Percentiles rank a stretch among this genome's conserved stretches.
phyloP scores from a whole-genome alignment of 2,113 vertebrate species.

The Craseonycteris thonglongyai region DNA sequence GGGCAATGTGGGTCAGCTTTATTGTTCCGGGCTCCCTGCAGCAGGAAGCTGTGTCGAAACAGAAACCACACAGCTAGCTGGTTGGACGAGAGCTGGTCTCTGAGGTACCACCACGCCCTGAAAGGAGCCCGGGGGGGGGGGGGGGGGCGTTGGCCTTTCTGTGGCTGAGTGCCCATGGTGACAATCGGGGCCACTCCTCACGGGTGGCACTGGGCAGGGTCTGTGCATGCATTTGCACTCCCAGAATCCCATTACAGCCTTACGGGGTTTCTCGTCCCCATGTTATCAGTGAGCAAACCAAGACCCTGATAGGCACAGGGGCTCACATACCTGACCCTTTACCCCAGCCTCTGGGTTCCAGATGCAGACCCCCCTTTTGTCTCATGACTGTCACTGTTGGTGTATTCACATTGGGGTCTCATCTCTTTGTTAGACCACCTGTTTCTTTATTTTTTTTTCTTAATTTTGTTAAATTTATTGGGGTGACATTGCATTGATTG shows the following conservation, averaged over 20 bases:
- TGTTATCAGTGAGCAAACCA: too few species aligned
- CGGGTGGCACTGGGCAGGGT: not conserved
- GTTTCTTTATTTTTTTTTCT: too few species aligned
- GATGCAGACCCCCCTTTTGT: too few species aligned
- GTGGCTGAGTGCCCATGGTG: not conserved
- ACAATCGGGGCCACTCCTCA: not conserved
- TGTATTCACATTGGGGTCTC: not conserved
- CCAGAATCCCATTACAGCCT: fast-evolving
- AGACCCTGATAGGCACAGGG: not conserved
- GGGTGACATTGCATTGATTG: too few species aligned
- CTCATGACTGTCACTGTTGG: not conserved
- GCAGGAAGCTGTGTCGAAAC: not conserved
- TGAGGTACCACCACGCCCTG: not conserved
- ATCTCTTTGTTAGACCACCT: not conserved
- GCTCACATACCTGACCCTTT: not conserved
- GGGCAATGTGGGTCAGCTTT: not conserved
- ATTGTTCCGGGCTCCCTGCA: not conserved
- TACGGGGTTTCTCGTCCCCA: fast-evolving
- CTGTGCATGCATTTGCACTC: not conserved
- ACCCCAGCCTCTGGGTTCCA: not conserved
- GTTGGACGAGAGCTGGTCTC: not conserved
- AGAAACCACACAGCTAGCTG: not conserved
- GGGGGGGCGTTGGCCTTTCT: not conserved
- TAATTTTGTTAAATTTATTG: too few species aligned
- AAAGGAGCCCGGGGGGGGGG: not conserved